These are phyloP conservation scores for Potamilus streckersoni DNA, from an alignment of 1,140 invertebrate species.

Conservation along the genomic window DNA sequence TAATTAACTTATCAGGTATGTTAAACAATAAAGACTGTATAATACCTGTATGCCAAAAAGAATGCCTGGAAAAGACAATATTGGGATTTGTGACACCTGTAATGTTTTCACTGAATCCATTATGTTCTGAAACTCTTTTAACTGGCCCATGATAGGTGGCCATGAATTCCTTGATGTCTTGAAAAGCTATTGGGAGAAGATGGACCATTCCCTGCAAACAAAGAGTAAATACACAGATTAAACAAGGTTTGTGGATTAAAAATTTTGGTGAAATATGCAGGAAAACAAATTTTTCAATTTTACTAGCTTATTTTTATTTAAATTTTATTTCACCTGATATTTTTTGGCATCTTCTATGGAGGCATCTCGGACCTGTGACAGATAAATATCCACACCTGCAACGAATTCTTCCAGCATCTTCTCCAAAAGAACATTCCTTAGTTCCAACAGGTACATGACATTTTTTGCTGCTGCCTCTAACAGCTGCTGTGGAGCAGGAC, in stretches of 20 bases:
- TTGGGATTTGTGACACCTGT: constrained; percentile 10
- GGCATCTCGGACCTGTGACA: constrained; percentile 42
- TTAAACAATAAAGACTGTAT: no score
- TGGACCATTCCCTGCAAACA: constrained; percentile 18
- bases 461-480: constrained; percentile 42
- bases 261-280: not conserved
- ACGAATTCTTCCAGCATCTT: constrained; percentile 52
- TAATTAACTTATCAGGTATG: no score
- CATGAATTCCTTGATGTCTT: constrained; percentile 15
- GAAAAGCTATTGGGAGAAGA: constrained; percentile 19
- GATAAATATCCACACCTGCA: constrained; percentile 52
- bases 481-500: constrained; percentile 36
- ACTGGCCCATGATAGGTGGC: not conserved
- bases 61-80: constrained; percentile 13
- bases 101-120: constrained; percentile 20
- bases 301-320: not conserved
- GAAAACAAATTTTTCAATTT: not conserved
- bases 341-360: constrained; percentile 35
- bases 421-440: constrained; percentile 42
- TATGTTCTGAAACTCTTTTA: constrained; percentile 3
- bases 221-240: not conserved
- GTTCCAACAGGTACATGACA: constrained; percentile 37
- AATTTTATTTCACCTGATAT: constrained; percentile 29
- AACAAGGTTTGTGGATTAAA: not conserved
- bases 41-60: constrained; percentile 19